phyloP scores from a whole-genome alignment of 2,888 invertebrate genomes.

The Exocentrus adspersus region DNA sequence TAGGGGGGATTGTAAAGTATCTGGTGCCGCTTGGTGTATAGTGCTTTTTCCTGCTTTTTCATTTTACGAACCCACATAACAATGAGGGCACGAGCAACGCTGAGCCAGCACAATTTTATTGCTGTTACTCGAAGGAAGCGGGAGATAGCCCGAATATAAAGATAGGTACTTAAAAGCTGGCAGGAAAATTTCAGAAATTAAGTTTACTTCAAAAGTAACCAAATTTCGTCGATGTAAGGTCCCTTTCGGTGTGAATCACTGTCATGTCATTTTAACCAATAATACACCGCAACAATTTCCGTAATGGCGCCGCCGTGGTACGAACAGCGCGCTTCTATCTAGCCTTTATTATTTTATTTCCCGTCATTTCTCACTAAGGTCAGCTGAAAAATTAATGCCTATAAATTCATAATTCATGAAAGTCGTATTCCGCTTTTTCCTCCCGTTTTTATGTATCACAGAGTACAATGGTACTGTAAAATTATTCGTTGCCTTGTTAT shows the following conservation, averaged over 20 bases:
- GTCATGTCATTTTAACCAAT: background rate
- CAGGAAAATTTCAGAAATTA: background rate
- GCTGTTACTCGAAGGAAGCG: background rate
- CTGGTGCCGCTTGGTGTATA: slow-evolving; percentile 8
- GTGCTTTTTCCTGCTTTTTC: slow-evolving; percentile 10
- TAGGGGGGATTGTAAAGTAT: slow-evolving; percentile 14
- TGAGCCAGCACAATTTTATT: slow-evolving; percentile 4
- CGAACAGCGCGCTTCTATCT: background rate
- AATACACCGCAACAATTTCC: background rate
- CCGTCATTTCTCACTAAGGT: background rate
- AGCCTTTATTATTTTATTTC: background rate
- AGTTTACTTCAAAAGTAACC: background rate
- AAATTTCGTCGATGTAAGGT: no score
- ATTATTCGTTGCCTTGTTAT: slow-evolving; percentile 5
- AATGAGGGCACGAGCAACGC: background rate
- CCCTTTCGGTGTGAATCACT: background rate
- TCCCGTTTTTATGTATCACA: background rate
- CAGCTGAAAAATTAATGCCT: background rate
- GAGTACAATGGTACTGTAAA: slow-evolving; percentile 7
- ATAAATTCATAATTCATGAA: slow-evolving; percentile 1
- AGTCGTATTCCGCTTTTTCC: background rate
- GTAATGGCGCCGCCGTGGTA: background rate
- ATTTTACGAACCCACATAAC: background rate
- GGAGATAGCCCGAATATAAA: background rate
- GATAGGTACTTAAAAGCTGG: background rate